A percentile compares a stretch with the other conserved stretches of the same genome.
Conservation (phyloP, 2,113 vertebrate genomes). For the Lophochroa leadbeateri region DNA sequence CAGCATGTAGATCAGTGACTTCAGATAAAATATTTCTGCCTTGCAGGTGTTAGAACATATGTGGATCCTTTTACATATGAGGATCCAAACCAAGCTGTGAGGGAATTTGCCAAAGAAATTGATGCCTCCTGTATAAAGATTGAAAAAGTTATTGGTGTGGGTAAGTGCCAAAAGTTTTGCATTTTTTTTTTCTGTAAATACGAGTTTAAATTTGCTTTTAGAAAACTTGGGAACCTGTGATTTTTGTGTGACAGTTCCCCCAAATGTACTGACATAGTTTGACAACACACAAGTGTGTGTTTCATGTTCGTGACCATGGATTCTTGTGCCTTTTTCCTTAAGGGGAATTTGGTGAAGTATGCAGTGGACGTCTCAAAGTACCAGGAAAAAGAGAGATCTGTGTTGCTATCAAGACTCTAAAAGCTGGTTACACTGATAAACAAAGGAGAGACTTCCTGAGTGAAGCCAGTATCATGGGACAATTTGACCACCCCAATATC, state of each 20-base stretch:
- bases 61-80: slow-evolving; percentile 98
- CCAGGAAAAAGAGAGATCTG: slow-evolving; percentile 96
- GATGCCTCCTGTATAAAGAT: slow-evolving; percentile 98
- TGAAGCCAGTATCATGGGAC: slow-evolving; percentile 98
- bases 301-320: background rate
- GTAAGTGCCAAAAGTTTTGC: slow-evolving; percentile 77
- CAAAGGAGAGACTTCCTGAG: slow-evolving; percentile 97
- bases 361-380: slow-evolving; percentile 95
- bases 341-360: slow-evolving; percentile 98
- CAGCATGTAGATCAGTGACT: slow-evolving; percentile 56
- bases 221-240: background rate
- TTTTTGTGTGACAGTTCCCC: background rate
- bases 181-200: background rate
- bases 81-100: slow-evolving; percentile 97
- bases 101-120: slow-evolving; percentile 98
- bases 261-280: background rate
- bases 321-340: slow-evolving; percentile 10
- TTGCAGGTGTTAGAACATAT: slow-evolving; percentile 93
- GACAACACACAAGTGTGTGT: background rate
- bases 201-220: background rate
- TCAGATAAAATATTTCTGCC: slow-evolving; percentile 58
- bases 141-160: slow-evolving; percentile 98
- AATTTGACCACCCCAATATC: slow-evolving; percentile 98
- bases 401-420: slow-evolving; percentile 97
- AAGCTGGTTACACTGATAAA: slow-evolving; percentile 96